Conservation (phyloP, 2,888 invertebrate species). For the Apodemia duryi region DNA sequence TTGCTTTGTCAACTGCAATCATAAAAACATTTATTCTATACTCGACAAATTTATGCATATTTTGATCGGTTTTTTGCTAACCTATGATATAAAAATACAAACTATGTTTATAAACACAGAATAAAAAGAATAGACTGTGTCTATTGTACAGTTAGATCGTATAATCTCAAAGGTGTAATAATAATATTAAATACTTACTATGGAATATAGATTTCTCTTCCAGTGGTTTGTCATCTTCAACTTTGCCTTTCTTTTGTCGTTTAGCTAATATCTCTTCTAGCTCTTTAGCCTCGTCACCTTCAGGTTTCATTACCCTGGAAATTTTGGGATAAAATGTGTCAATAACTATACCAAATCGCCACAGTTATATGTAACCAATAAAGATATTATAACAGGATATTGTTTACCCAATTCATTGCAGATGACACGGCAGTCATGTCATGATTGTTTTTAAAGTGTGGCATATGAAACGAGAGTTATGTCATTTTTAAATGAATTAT, state of each 20-base stretch:
- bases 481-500: too few species aligned
- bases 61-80: too few species aligned
- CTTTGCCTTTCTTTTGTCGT: slow-evolving; percentile 91
- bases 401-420: too few species aligned
- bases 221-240: slow-evolving; percentile 94
- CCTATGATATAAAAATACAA: too few species aligned
- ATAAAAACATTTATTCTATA: neutral
- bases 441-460: too few species aligned
- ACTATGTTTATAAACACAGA: too few species aligned
- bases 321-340: neutral
- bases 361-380: neutral
- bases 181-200: slow-evolving; percentile 76
- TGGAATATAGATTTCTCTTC: slow-evolving; percentile 98
- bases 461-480: too few species aligned
- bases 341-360: too few species aligned
- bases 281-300: slow-evolving; percentile 95
- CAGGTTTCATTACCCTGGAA: slow-evolving; percentile 88
- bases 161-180: neutral
- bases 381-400: too few species aligned
- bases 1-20: slow-evolving; percentile 90
- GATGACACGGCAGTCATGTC: too few species aligned
- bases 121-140: too few species aligned
- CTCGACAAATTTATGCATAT: too few species aligned
- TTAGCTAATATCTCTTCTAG: slow-evolving; percentile 96
- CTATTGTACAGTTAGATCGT: neutral